phyloP scores from a whole-genome alignment of 2,113 vertebrate species.

The Kryptolebias marmoratus region DNA sequence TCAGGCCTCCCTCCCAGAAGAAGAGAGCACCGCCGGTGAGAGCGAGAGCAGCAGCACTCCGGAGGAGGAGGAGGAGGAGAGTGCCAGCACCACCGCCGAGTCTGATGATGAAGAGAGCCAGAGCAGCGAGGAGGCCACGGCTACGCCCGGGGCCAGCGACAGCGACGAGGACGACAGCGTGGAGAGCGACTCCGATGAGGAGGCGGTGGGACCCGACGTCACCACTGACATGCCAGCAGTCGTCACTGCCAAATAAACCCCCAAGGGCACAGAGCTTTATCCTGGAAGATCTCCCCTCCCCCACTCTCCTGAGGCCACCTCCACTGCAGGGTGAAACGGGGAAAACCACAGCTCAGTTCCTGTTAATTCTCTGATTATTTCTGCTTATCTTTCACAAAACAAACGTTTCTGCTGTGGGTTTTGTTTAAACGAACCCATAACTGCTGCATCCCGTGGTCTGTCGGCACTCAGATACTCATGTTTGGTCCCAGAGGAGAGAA shows the following conservation, averaged over 20 bases:
- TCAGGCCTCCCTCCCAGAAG: constrained; percentile 49
- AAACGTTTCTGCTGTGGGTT: constrained; percentile 15
- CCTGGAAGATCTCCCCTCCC: constrained; percentile 33
- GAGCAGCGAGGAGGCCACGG: constrained; percentile 79
- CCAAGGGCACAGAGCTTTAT: constrained; percentile 25
- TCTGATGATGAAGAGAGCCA: constrained; percentile 66
- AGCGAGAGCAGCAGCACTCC: constrained; percentile 61
- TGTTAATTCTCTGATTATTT: constrained; percentile 54
- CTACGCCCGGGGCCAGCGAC: constrained; percentile 70
- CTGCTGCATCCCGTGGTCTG: constrained; percentile 21
- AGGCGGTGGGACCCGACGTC: constrained; percentile 14
- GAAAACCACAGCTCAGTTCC: constrained; percentile 26
- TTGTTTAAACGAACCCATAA: constrained; percentile 42
- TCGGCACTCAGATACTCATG: neutral
- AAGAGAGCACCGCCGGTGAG: constrained; percentile 43
- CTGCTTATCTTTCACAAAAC: constrained; percentile 32
- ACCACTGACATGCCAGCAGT: constrained; percentile 62
- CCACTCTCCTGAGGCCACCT: constrained; percentile 18
- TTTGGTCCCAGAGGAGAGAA: constrained; percentile 34
- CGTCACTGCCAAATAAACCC: constrained; percentile 75
- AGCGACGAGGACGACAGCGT: constrained; percentile 64
- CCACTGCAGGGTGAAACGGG: constrained; percentile 44
- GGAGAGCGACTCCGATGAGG: constrained; percentile 67
- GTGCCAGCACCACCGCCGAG: constrained; percentile 51
- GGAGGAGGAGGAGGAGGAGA: constrained; percentile 67